Conservation (phyloP, 2,797 vertebrate genomes). For the Sciurus vulgaris region DNA sequence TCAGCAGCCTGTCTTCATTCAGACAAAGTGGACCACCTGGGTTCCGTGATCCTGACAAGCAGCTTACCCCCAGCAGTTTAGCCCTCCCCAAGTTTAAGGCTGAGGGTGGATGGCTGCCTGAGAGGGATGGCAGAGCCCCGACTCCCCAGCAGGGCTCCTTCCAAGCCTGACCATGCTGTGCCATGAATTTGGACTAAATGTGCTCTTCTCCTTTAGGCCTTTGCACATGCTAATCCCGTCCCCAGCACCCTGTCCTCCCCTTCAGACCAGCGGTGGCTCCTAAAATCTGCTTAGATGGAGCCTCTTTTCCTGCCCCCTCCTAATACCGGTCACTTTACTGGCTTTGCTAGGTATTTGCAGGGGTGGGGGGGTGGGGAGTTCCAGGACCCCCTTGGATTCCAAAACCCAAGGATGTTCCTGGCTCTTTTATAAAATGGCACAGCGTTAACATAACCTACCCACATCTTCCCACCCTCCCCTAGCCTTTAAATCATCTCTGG, state of each 20-base stretch:
- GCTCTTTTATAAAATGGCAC: not conserved
- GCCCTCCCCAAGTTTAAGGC: not conserved
- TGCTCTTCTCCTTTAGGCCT: not conserved
- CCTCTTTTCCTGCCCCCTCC: not conserved
- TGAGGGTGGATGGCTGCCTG: not conserved
- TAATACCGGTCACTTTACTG: not conserved
- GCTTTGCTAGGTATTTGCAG: not conserved
- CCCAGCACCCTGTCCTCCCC: not conserved
- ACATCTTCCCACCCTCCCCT: not conserved
- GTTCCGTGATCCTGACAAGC: not conserved
- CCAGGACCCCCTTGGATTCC: not conserved
- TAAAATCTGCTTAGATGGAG: not conserved
- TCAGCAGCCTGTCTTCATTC: not conserved
- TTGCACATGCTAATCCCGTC: not conserved
- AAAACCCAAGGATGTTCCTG: not conserved
- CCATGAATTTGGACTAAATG: not conserved
- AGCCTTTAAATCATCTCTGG: not conserved
- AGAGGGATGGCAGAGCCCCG: not conserved
- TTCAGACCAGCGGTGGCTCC: not conserved
- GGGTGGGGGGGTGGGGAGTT: not conserved
- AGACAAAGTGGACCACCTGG: not conserved
- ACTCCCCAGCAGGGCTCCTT: not conserved
- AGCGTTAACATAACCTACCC: not conserved
- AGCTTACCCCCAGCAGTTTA: not conserved
- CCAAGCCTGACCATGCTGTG: not conserved